Evolutionary conservation across 2,113 vertebrate species (phyloP).

Genomic region (Hystrix brachyura): DNA sequence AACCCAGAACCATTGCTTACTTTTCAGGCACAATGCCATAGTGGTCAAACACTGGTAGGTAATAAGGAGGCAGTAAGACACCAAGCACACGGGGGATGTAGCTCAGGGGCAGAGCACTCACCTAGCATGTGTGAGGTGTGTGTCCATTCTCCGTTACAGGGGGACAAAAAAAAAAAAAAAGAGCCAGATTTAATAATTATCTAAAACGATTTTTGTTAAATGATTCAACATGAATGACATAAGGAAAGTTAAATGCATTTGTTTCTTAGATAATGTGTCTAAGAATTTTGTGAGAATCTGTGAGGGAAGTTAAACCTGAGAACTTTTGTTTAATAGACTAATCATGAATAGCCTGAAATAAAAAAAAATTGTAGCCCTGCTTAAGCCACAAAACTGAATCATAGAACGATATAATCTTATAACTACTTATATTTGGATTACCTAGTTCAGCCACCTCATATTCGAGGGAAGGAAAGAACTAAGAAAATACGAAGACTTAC

Average conservation of each 20-base stretch:
- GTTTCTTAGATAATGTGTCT: slow-evolving; percentile 3
- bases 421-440: background rate
- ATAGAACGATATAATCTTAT: background rate
- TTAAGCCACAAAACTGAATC: background rate
- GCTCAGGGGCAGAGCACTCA: background rate
- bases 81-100: background rate
- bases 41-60: background rate
- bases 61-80: background rate
- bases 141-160: background rate
- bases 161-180: background rate
- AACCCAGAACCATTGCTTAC: background rate
- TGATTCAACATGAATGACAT: background rate
- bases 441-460: background rate
- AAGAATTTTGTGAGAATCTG: slow-evolving; percentile 5
- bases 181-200: slow-evolving; percentile 1
- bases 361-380: background rate
- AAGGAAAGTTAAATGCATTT: background rate
- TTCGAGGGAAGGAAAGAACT: background rate
- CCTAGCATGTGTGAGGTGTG: background rate
- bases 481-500: background rate
- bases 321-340: slow-evolving; percentile 5
- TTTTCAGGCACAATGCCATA: background rate
- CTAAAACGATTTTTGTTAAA: slow-evolving; percentile 2
- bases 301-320: background rate
- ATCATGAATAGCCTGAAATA: background rate